Base-by-base conservation (phyloP, 2,888 invertebrate genomes). In the Mesorhabditis sp. region DNA sequence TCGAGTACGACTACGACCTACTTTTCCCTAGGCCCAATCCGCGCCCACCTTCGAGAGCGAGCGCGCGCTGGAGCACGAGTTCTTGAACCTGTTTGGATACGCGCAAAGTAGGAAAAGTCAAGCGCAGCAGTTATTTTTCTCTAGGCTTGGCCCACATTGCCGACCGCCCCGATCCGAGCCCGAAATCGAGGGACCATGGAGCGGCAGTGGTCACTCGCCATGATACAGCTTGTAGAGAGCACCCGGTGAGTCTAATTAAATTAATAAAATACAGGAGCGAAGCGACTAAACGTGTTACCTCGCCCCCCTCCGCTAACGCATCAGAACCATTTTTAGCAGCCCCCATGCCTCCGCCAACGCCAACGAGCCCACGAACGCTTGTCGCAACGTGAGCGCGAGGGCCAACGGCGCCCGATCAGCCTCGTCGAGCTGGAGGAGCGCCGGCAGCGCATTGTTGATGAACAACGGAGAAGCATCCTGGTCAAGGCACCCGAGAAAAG, bases 71-170 rank as follows among this genome's bases (percentile, higher is more conserved):
- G 83, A 83, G 70, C 74, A 78, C 42, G 83, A 83, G 66, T 83
- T 83, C 70, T 71, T 83, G 42, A 73, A 77, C 28, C 66, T 83
- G 50, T 83, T 83, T 69, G 78, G 80, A 43, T 78, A 76, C 62
- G 78, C 81, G 4, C 73, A 76, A 77, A 68, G 80, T 78, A 58
- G 7, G 67, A 50, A 50, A 50, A 50, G 58, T 50, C 58, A n/a
- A 50, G n/a, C n/a, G 2, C 2, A 50, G 58, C 58, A 50, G 2
- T 1, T 2, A 10, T 1, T 1, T 2, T 50, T 50, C n/a, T 2
- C n/a, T n/a, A 50, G 58, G 58, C 58, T n/a, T 50, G n/a, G 58
- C 58, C n/a, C 58, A 50, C 10, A 13, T n/a, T 50, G 7, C 10
- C n/a, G 58, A 50, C n/a, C 58, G 58, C n/a, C 58, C 58, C 7